phyloP scores from a whole-genome alignment of 2,888 invertebrate species.

The Drosophila peninsularis region DNA sequence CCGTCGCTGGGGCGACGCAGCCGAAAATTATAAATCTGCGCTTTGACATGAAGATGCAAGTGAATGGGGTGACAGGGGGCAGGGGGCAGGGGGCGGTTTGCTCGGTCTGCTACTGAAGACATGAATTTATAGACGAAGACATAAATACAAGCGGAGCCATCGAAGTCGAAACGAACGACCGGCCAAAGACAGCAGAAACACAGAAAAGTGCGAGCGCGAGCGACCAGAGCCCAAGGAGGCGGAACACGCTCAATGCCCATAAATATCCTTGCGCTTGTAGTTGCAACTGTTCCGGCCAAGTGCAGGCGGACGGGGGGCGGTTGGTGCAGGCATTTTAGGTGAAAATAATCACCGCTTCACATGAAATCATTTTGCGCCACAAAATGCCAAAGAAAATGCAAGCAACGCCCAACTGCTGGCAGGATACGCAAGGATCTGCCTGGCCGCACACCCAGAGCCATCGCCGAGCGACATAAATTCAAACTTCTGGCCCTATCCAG shows the following conservation, averaged over 20 bases:
- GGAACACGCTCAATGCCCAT: slow-evolving; percentile 82
- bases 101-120: slow-evolving; percentile 61
- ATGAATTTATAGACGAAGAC: slow-evolving; percentile 81
- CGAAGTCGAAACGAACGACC: slow-evolving; percentile 67
- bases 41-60: slow-evolving; percentile 81
- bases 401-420: slow-evolving; percentile 44
- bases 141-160: slow-evolving; percentile 71
- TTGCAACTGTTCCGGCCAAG: slow-evolving; percentile 42
- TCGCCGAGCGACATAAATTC: slow-evolving; percentile 60
- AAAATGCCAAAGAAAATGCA: slow-evolving; percentile 72
- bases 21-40: slow-evolving; percentile 82
- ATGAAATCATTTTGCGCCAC: slow-evolving; percentile 83
- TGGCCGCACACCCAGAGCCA: slow-evolving; percentile 35
- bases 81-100: neutral
- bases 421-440: slow-evolving; percentile 53
- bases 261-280: slow-evolving; percentile 72
- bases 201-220: slow-evolving; percentile 46
- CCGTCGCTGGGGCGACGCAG: slow-evolving; percentile 49
- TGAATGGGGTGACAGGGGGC: neutral
- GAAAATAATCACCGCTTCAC: slow-evolving; percentile 84
- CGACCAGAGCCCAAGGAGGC: slow-evolving; percentile 53
- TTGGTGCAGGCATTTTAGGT: slow-evolving; percentile 69
- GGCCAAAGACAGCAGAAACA: slow-evolving; percentile 68
- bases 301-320: neutral
- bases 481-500: slow-evolving; percentile 67